Evolutionary conservation across 2,888 invertebrate genomes (phyloP).

Genomic region (Pristionchus entomophagus): DNA sequence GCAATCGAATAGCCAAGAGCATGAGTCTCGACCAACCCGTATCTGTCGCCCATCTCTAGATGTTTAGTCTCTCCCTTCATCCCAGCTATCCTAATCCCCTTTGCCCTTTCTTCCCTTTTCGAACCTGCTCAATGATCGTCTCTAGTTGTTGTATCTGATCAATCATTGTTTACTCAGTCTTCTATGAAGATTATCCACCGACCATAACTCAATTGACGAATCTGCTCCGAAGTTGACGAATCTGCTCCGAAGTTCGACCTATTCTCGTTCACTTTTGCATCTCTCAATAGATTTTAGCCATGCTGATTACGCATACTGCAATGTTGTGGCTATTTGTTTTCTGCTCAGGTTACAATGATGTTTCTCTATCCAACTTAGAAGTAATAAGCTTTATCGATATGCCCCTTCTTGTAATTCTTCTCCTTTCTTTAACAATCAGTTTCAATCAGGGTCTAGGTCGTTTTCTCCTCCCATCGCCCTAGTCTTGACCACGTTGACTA

Average conservation of each 20-base stretch:
- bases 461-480: conserved; percentile 34
- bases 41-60: conserved; percentile 73
- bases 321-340: conserved; percentile 7
- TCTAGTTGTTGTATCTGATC: conserved; percentile 35
- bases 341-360: conserved; percentile 23
- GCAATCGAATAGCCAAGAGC: conserved; percentile 68
- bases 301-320: conserved; percentile 15
- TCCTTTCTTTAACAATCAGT: neutral
- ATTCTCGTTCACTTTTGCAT: neutral
- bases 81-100: neutral
- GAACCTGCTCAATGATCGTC: conserved; percentile 5
- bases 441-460: conserved; percentile 14
- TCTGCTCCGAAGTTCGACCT: neutral
- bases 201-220: conserved; percentile 23
- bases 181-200: conserved; percentile 14
- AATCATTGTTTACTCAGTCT: neutral
- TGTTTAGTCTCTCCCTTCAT: neutral
- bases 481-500: conserved; percentile 33
- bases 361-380: neutral
- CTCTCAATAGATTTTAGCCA: conserved; percentile 17
- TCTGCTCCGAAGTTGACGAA: conserved; percentile 30
- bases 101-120: neutral
- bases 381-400: conserved; percentile 37
- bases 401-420: neutral
- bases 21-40: conserved; percentile 74